Percentiles rank a stretch among this genome's conserved stretches.
phyloP scores from a whole-genome alignment of 2,888 invertebrate species.

The Pyrochroa serraticornis region DNA sequence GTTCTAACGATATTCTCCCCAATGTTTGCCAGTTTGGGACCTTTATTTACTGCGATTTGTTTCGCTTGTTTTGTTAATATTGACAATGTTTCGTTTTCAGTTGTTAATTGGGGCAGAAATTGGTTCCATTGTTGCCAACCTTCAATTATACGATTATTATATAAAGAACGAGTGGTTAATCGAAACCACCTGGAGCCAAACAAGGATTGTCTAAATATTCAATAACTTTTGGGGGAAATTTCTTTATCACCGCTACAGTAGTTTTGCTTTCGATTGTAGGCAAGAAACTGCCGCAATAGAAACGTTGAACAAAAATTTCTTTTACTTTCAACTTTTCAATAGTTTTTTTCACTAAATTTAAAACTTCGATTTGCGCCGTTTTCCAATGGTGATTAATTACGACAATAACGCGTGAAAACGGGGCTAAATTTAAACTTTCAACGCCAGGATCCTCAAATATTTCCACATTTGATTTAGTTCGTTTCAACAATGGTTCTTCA shows the following conservation, averaged over 20 bases:
- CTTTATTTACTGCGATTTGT: slow-evolving; percentile 36
- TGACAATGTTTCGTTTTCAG: slow-evolving; percentile 7
- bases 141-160: slow-evolving; percentile 18
- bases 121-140: slow-evolving; percentile 39
- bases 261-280: neutral
- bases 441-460: neutral
- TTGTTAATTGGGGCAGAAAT: slow-evolving; percentile 8
- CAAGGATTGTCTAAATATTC: slow-evolving; percentile 65
- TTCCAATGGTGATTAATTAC: slow-evolving; percentile 79
- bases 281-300: slow-evolving; percentile 63
- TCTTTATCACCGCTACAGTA: slow-evolving; percentile 70
- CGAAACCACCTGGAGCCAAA: slow-evolving; percentile 61
- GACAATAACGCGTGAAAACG: slow-evolving; percentile 55
- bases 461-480: slow-evolving; percentile 2
- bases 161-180: neutral
- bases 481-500: slow-evolving; percentile 1
- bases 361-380: slow-evolving; percentile 74
- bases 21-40: slow-evolving; percentile 48
- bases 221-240: slow-evolving; percentile 60
- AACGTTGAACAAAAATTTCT: slow-evolving; percentile 29
- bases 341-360: slow-evolving; percentile 49
- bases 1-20: slow-evolving; percentile 47
- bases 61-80: slow-evolving; percentile 4
- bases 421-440: slow-evolving; percentile 51
- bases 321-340: slow-evolving; percentile 42